phyloP scores from a whole-genome alignment of 2,113 vertebrate species.

The Leuciscus idus region DNA sequence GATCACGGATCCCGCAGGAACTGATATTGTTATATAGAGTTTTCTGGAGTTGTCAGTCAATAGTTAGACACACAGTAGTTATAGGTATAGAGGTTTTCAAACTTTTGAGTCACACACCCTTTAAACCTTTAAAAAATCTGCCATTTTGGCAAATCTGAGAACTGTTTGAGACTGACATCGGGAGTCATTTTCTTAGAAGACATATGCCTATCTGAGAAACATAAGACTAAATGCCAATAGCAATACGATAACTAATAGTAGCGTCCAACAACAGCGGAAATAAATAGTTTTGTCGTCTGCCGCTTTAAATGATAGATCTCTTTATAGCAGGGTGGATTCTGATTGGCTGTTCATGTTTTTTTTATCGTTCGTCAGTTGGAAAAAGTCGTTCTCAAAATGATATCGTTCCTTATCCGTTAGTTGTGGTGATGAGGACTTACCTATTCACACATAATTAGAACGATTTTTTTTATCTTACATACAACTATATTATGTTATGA shows the following conservation, averaged over 20 bases:
- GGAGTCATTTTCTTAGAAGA: background rate
- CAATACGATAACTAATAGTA: too few species aligned
- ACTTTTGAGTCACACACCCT: too few species aligned
- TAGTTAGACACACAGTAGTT: background rate
- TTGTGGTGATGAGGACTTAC: too few species aligned
- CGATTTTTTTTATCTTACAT: too few species aligned
- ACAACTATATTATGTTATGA: too few species aligned
- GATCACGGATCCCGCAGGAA: background rate
- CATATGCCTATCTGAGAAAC: background rate
- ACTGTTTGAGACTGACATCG: background rate
- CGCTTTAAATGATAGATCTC: background rate
- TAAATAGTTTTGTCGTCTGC: too few species aligned
- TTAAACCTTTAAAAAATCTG: background rate
- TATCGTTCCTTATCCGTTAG: too few species aligned
- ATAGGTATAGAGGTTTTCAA: too few species aligned
- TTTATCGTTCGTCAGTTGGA: background rate
- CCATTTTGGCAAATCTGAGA: background rate
- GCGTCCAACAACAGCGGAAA: too few species aligned
- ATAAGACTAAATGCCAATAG: background rate
- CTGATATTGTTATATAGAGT: background rate
- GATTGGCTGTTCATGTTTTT: background rate
- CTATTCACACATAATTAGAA: too few species aligned
- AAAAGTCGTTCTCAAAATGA: background rate
- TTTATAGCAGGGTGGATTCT: background rate
- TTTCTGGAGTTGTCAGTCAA: background rate